Evolutionary conservation across 2,113 vertebrate genomes (phyloP).

Genomic region (Oplegnathus fasciatus): DNA sequence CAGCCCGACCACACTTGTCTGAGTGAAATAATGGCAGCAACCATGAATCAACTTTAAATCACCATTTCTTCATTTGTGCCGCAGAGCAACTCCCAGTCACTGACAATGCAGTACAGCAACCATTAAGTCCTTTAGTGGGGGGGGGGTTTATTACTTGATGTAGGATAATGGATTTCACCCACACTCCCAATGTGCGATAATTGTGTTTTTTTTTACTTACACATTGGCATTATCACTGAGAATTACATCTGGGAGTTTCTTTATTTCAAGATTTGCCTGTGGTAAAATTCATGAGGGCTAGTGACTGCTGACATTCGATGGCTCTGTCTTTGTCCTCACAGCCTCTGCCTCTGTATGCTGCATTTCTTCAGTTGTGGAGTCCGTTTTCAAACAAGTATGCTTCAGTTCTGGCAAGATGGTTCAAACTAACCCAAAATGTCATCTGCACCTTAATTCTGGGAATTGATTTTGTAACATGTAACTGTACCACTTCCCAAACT

Average conservation of each 20-base stretch:
- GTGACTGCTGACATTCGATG: neutral
- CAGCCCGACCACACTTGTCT: slow-evolving; percentile 7
- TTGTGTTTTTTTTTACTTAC: neutral
- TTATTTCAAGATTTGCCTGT: neutral
- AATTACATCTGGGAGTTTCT: neutral
- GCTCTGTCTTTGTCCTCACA: neutral
- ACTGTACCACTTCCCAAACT: neutral
- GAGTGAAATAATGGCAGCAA: slow-evolving; percentile 23
- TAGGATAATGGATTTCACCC: neutral
- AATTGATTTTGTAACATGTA: no score
- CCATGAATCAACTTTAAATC: slow-evolving; percentile 8
- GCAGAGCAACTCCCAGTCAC: slow-evolving; percentile 24
- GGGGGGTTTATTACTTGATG: neutral
- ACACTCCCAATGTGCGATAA: neutral
- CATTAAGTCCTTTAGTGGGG: neutral
- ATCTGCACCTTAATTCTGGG: no score
- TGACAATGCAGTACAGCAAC: neutral
- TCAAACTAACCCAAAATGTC: no score
- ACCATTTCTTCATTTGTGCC: neutral
- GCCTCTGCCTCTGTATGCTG: neutral
- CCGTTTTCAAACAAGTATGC: no score
- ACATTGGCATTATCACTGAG: neutral
- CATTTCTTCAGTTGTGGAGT: neutral
- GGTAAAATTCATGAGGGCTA: neutral
- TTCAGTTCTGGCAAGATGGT: neutral